Base-by-base conservation (phyloP, 2,113 vertebrate species). In the Guaruba guarouba region DNA sequence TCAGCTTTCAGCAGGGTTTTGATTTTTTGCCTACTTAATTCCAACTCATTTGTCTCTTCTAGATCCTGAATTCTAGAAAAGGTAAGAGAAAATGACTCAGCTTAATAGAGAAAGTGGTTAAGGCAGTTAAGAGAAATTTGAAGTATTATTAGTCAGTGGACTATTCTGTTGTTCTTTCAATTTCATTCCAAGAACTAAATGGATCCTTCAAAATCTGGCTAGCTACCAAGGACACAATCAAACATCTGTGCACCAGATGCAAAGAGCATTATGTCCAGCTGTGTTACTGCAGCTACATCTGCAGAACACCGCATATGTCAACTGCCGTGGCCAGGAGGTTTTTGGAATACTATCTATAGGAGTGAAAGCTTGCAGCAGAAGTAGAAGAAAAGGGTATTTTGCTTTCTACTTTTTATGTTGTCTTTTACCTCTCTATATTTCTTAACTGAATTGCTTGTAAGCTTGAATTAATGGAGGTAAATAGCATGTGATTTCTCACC, bases 161-260 rank as follows among this genome's bases (percentile, higher is more conserved):
- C 73, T 77, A 11, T 84, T 90, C 79, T 88, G 90, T 86, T 92
- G 80, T 90, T 97, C 93, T 88, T 81, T 92, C 61, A 88, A 88
- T 94, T 78, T 59, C 46, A 15, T 84, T 95, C 90, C 87, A 94
- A 84, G 68, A 93, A 78, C 54, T 90, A 92, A 94, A 97, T 57
- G 68, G 80, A 93, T 96, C 88, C 31, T 87, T 97, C 95, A 90
- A 80, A 96, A 92, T 71, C 95, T 98, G 97, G 98, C 97, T 84
- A 28, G 51, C 64, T 96, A 80, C 96, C 90, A 95, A 97, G 88
- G 75, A 92, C 90, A 95, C 85, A 67, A 94, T 86, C 68, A 93
- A 90, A 98, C 96, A 98, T 97, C 91, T 98, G 98, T 95, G 90
- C 66, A 66, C 96, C 98, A 98, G 97, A 97, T 97, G 98, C 96